Conservation (phyloP, 2,888 invertebrate species). For the Limulus polyphemus region DNA sequence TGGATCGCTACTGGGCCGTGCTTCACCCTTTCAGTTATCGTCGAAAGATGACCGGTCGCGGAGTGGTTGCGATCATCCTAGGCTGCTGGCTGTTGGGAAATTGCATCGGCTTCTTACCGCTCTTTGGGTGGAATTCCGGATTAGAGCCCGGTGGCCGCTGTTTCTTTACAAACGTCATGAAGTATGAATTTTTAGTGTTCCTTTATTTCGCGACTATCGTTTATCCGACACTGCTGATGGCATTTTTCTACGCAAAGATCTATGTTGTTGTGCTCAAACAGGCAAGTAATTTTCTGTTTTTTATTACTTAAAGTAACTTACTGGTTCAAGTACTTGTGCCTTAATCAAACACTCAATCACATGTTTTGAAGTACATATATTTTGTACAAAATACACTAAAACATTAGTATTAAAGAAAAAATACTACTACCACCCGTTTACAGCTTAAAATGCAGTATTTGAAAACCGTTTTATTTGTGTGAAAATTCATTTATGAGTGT, state of each 20-base stretch:
- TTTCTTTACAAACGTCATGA: conserved; percentile 81
- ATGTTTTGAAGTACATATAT: too few species aligned
- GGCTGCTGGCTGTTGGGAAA: conserved; percentile 75
- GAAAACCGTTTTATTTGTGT: too few species aligned
- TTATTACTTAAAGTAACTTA: too few species aligned
- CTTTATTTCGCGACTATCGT: conserved; percentile 86
- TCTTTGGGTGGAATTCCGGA: conserved; percentile 72
- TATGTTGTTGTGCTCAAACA: conserved; percentile 78
- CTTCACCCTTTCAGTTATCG: conserved; percentile 83
- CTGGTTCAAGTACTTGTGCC: too few species aligned
- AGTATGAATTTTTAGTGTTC: conserved; percentile 80
- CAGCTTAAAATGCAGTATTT: too few species aligned
- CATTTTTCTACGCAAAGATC: conserved; percentile 80
- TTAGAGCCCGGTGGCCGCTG: conserved; percentile 49
- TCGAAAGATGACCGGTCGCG: conserved; percentile 69
- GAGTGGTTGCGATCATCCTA: conserved; percentile 71
- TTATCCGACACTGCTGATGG: conserved; percentile 68
- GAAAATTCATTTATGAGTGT: too few species aligned
- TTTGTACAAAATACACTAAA: too few species aligned
- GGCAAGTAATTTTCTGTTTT: conserved; percentile 42
- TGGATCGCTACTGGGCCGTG: conserved; percentile 88
- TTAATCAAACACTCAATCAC: too few species aligned
- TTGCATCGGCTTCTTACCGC: conserved; percentile 66
- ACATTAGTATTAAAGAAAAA: too few species aligned
- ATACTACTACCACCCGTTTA: too few species aligned